Conservation (phyloP, 2,888 invertebrate genomes). For the Parnassius smintheus region DNA sequence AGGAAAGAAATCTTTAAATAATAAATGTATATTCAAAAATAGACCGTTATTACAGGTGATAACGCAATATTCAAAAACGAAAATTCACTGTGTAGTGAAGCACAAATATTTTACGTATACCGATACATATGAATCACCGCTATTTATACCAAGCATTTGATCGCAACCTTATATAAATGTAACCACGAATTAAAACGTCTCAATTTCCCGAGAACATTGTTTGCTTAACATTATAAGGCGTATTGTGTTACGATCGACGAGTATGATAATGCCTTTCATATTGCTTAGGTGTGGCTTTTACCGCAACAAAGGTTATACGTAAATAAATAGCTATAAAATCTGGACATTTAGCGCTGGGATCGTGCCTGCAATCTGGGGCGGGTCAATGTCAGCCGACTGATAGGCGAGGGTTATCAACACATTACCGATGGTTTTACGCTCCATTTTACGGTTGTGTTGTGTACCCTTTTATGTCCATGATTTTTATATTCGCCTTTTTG, state of each 20-base stretch:
- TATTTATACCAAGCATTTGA: too few species aligned
- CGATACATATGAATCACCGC: too few species aligned
- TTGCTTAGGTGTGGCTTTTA: conserved; percentile 23
- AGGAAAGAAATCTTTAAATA: too few species aligned
- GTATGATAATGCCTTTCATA: conserved; percentile 20
- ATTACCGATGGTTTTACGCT: conserved; percentile 4
- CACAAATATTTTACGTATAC: too few species aligned
- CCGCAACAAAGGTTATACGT: conserved; percentile 16
- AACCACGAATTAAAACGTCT: conserved; percentile 18
- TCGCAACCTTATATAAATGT: not conserved
- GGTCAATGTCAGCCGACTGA: conserved; percentile 57
- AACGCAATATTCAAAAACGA: too few species aligned
- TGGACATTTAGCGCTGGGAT: conserved; percentile 45
- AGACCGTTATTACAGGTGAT: too few species aligned
- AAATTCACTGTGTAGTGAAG: too few species aligned
- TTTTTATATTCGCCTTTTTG: too few species aligned
- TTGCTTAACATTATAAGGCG: conserved; percentile 15
- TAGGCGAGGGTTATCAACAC: conserved; percentile 45
- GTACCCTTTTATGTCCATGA: too few species aligned
- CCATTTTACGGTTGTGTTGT: not conserved
- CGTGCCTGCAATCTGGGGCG: conserved; percentile 50
- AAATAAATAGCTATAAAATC: conserved; percentile 21
- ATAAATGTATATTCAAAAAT: too few species aligned
- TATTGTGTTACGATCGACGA: conserved; percentile 21
- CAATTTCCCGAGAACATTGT: conserved; percentile 15